Evolutionary conservation across 2,888 invertebrate genomes (phyloP), one percentile per base, ranked within the genome.

Genomic region (Chrysodeixis includens): DNA sequence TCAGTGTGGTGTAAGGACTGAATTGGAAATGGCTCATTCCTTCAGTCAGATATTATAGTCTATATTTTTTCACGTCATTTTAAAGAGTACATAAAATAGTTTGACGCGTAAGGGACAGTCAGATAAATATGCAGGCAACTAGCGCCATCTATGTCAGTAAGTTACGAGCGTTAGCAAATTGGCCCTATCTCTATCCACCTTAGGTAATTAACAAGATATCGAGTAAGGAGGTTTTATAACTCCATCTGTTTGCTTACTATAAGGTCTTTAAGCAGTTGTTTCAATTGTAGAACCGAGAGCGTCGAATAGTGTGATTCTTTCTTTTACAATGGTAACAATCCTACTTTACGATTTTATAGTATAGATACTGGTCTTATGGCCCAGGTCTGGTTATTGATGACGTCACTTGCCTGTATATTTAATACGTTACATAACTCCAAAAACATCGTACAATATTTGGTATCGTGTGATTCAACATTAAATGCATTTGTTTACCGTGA

Each of bases 401-500:
- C 46, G 46, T 49, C 20, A 49, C 18, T 49, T 49, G 20, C 20
- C 20, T 49, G 46, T 12, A 49, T 49, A 49, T 10, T 18, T 49
- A 46, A 46, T 1, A 9, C 46, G 46, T 46, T 46, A 16, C 46
- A 46, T n/a, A 40, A 40, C 46, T 18, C 18, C 18, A 18, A 16
- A 10, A 10, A 10, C 10, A 20, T 10, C 46, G 18, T 78, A 60
- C 53, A 75, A 69, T 61, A 67, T 69, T 71, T 73, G 73, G 66
- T 74, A 68, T 71, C 58, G 62, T 66, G 66, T 78, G 73, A 70
- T 78, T 80, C 74, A 82, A 83, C 70, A 79, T 78, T 78, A 71
- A 77, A 82, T 90, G 93, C 93, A 93, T 94, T 94, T 93, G 86
- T 92, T 91, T 92, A 92, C 89, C 85, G 86, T 85, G 86, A 90